A percentile compares a stretch with the other conserved stretches of the same genome.
Evolutionary conservation across 1,140 invertebrate genomes (phyloP).

Genomic region (Galleria mellonella): DNA sequence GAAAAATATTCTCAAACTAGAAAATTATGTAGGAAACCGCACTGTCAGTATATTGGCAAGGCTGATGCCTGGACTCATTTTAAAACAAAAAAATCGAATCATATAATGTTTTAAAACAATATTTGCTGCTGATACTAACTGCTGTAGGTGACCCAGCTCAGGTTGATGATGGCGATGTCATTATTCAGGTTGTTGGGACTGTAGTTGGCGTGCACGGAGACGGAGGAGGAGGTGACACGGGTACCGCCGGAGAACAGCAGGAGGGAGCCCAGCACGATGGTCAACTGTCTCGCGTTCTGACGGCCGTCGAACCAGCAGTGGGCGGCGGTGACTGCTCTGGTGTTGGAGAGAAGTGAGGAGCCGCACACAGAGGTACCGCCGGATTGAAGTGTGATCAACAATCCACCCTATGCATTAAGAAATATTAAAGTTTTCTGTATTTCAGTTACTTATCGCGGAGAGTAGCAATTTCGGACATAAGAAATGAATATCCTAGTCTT

Average conservation of each 20-base stretch:
- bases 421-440: no score
- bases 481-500: no score
- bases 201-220: not conserved
- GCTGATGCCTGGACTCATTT: not conserved
- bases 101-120: not conserved
- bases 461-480: not conserved
- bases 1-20: no score
- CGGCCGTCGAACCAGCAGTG: slow-evolving; percentile 24
- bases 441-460: no score
- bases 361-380: slow-evolving; percentile 22
- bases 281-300: not conserved
- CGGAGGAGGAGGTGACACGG: not conserved
- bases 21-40: no score
- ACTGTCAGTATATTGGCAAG: no score
- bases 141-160: not conserved
- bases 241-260: not conserved
- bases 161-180: slow-evolving; percentile 4
- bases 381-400: slow-evolving; percentile 8
- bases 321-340: slow-evolving; percentile 22
- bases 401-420: slow-evolving; percentile 16
- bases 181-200: not conserved
- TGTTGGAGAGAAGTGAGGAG: slow-evolving; percentile 22
- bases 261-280: not conserved
- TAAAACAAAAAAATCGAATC: not conserved
- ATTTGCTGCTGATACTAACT: not conserved